Evolutionary conservation across 2,113 vertebrate genomes (phyloP).

Genomic region (Pelmatolapia mariae): DNA sequence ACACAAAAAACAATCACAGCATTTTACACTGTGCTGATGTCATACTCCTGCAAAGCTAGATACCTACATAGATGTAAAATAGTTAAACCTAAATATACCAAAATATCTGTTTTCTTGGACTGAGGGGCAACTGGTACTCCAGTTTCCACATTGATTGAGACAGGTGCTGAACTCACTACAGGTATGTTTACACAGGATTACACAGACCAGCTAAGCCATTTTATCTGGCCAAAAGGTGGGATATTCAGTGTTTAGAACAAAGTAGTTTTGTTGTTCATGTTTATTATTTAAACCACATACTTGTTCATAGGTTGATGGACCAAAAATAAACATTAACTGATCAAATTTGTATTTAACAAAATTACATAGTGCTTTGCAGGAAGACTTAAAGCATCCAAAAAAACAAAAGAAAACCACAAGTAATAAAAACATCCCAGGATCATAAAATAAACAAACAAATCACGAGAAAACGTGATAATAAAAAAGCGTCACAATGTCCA

Average conservation of each 20-base stretch:
- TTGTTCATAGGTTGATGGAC: neutral
- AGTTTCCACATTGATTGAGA: neutral
- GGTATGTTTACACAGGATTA: neutral
- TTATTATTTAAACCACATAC: neutral
- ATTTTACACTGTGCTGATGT: neutral
- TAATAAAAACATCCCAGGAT: neutral
- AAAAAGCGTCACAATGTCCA: neutral
- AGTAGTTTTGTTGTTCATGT: neutral
- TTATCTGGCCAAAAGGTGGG: neutral
- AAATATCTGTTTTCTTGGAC: neutral
- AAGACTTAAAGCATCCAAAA: neutral
- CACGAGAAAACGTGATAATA: neutral
- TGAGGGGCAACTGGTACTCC: neutral
- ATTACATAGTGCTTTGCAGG: rapidly evolving
- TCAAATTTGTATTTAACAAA: neutral
- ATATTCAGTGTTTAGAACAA: neutral
- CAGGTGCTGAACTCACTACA: neutral
- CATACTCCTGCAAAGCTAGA: neutral
- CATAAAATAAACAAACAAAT: neutral
- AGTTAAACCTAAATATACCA: neutral
- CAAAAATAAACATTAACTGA: neutral
- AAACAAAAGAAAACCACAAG: neutral
- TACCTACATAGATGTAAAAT: neutral
- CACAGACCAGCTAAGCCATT: neutral
- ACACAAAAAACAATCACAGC: neutral